A percentile compares a stretch with the other conserved stretches of the same genome.
These are phyloP conservation scores for Nephrotoma guestfalica DNA, from an alignment of 2,888 invertebrate genomes.

Conservation along the genomic window DNA sequence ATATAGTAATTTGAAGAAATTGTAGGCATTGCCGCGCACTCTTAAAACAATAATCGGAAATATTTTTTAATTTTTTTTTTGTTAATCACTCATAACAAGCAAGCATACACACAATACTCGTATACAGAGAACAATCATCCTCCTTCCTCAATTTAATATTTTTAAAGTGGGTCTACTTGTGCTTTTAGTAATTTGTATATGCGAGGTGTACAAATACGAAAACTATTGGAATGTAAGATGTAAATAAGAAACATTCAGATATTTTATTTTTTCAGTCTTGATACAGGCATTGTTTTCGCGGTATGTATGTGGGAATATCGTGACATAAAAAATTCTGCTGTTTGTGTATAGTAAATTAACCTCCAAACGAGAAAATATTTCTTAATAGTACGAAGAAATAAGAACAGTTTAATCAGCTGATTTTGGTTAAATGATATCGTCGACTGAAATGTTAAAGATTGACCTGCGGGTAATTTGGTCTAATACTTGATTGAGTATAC, in stretches of 20 bases:
- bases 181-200: neutral
- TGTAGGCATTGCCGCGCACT: neutral
- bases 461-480: no score
- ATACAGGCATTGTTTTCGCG: neutral
- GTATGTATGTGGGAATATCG: neutral
- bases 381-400: neutral
- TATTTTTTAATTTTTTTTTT: neutral
- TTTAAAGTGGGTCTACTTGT: neutral
- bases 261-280: neutral
- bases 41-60: neutral
- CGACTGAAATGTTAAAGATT: neutral
- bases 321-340: neutral
- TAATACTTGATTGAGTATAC: no score
- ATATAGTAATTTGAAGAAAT: neutral
- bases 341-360: neutral
- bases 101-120: neutral
- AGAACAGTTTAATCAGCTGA: neutral
- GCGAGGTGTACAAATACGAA: neutral
- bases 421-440: neutral
- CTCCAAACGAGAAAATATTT: neutral
- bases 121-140: neutral
- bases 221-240: neutral
- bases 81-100: neutral
- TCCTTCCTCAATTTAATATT: neutral
- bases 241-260: neutral